These are phyloP conservation scores for Phylloscopus whistleri DNA, from an alignment of 2,113 vertebrate species.

Conservation along the genomic window DNA sequence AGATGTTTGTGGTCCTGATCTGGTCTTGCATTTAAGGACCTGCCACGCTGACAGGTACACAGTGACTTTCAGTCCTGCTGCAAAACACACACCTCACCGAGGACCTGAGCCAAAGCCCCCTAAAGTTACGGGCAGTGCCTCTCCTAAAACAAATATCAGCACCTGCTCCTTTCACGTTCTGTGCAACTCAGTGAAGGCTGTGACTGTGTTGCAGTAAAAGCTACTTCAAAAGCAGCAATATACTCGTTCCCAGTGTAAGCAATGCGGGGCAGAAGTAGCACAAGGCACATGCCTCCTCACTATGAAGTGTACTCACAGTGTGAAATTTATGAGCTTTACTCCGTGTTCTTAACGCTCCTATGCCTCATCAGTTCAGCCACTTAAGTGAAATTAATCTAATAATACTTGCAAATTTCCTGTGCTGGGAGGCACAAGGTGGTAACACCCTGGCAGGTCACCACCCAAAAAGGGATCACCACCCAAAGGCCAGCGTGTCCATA, in stretches of 20 bases:
- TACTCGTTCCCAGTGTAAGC: not conserved
- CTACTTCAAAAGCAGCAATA: not conserved
- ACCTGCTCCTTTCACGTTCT: not conserved
- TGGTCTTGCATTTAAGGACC: not conserved
- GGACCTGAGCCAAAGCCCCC: not conserved
- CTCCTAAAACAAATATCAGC: not conserved
- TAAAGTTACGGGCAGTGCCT: not conserved
- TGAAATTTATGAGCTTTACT: not conserved
- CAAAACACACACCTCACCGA: not conserved
- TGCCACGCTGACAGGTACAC: accelerated
- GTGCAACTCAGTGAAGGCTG: not conserved
- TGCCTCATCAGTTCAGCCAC: not conserved
- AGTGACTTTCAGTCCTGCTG: not conserved
- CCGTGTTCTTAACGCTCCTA: accelerated
- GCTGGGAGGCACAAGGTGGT: not conserved
- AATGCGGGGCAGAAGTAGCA: not conserved
- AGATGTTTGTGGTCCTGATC: not conserved
- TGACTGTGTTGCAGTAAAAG: not conserved
- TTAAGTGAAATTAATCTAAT: not conserved
- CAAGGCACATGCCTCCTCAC: accelerated
- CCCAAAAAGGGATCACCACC: not conserved
- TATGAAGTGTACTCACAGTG: not conserved
- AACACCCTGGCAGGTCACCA: not conserved
- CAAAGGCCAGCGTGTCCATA: accelerated
- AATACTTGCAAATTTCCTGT: not conserved